A percentile compares a stretch with the other conserved stretches of the same genome.
Evolutionary conservation across 2,888 invertebrate species (phyloP).

Genomic region (Sicus ferrugineus): DNA sequence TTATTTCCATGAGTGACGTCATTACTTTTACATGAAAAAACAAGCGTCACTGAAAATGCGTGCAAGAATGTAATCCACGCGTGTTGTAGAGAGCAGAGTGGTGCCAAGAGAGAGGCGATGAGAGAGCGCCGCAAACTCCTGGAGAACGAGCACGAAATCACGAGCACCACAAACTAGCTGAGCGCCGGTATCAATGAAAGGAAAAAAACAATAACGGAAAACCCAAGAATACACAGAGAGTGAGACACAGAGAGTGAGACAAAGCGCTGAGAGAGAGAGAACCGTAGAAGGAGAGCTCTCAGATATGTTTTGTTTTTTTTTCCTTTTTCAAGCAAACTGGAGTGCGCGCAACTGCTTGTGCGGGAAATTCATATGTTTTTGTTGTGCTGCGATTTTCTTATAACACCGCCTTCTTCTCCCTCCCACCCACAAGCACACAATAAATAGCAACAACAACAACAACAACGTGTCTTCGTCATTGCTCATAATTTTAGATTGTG

Average conservation of each 20-base stretch:
- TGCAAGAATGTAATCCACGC: conserved; percentile 12
- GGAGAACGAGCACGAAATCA: background rate
- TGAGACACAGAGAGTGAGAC: background rate
- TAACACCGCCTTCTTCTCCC: conserved; percentile 2
- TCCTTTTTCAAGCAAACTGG: background rate
- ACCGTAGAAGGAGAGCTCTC: background rate
- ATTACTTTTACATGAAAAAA: conserved; percentile 10
- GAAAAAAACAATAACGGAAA: background rate
- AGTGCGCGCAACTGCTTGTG: conserved; percentile 13
- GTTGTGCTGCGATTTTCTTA: background rate
- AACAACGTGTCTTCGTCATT: conserved; percentile 16
- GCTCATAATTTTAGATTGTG: conserved; percentile 2
- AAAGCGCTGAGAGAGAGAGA: background rate
- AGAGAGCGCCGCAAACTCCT: background rate
- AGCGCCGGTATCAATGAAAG: background rate
- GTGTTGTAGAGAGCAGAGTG: background rate
- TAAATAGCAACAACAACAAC: conserved; percentile 1
- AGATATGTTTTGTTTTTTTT: no score
- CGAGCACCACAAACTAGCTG: background rate
- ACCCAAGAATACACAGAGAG: background rate
- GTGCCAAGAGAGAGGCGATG: background rate
- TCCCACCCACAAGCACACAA: background rate
- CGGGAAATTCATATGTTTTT: background rate
- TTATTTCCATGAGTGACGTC: conserved; percentile 22
- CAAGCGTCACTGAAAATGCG: conserved; percentile 1